Percentiles rank a stretch among this genome's conserved stretches.
phyloP scores from a whole-genome alignment of 1,140 invertebrate genomes.

The Ganaspis sp. region DNA sequence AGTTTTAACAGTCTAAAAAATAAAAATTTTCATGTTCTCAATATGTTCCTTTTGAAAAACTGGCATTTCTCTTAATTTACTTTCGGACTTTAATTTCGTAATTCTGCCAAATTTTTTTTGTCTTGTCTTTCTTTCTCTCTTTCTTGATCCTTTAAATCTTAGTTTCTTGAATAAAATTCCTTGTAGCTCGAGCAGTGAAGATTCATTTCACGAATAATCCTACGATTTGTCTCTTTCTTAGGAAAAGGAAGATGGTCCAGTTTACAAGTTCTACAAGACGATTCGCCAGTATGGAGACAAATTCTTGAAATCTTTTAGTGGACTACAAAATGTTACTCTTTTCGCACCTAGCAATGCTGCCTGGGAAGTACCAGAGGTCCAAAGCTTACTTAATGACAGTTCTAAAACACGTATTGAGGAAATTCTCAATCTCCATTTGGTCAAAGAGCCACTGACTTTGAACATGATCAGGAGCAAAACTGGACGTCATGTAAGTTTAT shows the following conservation, averaged over 20 bases:
- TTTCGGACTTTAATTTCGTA: not conserved
- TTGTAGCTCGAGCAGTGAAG: not conserved
- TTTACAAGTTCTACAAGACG: constrained; percentile 88
- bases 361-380: constrained; percentile 81
- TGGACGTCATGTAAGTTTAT: constrained; percentile 80
- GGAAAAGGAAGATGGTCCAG: constrained; percentile 88
- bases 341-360: constrained; percentile 94
- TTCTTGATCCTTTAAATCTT: constrained; percentile 10
- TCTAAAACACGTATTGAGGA: constrained; percentile 82
- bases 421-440: constrained; percentile 89
- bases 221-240: constrained; percentile 60
- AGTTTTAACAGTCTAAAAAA: too few relatives aligned
- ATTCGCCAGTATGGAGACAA: constrained; percentile 85
- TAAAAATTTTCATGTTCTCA: too few relatives aligned
- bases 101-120: not conserved
- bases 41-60: not conserved
- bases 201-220: not conserved
- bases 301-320: constrained; percentile 84
- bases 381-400: constrained; percentile 83
- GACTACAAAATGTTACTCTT: constrained; percentile 85
- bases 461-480: constrained; percentile 85
- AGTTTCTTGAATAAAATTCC: constrained; percentile 10
- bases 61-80: not conserved
- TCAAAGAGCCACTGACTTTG: constrained; percentile 83
- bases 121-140: constrained; percentile 15